Percentiles rank a stretch among this genome's conserved stretches.
Conservation (phyloP, 2,797 vertebrate species). For the Arrhamphus sclerolepis region DNA sequence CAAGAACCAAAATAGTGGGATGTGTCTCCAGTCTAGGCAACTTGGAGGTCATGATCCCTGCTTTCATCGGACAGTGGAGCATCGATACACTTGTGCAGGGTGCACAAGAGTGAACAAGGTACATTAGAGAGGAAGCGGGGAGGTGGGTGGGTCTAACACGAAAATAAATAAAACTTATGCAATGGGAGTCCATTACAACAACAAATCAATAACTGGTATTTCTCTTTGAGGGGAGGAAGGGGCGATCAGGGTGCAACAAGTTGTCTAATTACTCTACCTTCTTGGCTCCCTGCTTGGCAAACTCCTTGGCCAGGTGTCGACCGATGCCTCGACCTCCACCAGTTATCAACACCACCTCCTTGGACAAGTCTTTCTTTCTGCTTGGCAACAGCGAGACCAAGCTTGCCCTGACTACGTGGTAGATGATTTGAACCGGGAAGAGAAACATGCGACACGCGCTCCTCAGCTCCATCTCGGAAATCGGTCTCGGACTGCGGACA, state of each 20-base stretch:
- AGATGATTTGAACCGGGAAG: conserved; percentile 88
- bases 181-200: too few species aligned
- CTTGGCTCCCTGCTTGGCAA: conserved; percentile 87
- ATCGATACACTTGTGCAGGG: conserved; percentile 43
- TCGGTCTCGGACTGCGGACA: conserved; percentile 12
- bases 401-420: conserved; percentile 80
- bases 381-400: conserved; percentile 82
- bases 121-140: conserved; percentile 2
- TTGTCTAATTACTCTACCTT: conserved; percentile 83
- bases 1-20: conserved; percentile 63
- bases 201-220: not conserved
- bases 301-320: conserved; percentile 92
- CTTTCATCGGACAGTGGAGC: conserved; percentile 38
- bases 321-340: conserved; percentile 97
- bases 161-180: not conserved
- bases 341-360: conserved; percentile 92
- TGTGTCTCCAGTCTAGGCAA: conserved; percentile 50
- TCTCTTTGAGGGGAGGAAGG: not conserved
- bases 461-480: conserved; percentile 85
- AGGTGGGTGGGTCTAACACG: not conserved
- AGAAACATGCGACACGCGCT: conserved; percentile 85
- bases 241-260: conserved; percentile 34
- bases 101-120: conserved; percentile 15
- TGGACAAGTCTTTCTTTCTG: conserved; percentile 84
- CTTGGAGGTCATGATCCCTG: conserved; percentile 60